Conservation (phyloP, 2,888 invertebrate species). For the Laothoe populi region DNA sequence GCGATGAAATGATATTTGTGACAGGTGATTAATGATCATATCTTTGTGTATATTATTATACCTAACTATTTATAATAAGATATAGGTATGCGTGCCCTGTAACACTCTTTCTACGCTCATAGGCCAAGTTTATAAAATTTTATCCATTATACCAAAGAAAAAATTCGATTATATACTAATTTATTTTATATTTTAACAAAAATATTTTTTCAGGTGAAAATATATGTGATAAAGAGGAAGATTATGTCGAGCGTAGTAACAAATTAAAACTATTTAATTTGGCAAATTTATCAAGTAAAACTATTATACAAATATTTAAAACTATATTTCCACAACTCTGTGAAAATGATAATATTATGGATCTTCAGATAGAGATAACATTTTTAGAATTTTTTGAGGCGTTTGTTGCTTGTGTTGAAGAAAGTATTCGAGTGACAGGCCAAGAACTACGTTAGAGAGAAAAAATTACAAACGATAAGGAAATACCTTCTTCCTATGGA, state of each 20-base stretch:
- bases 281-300: constrained; percentile 63
- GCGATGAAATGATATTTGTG: constrained; percentile 64
- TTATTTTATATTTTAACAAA: background rate
- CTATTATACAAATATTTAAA: constrained; percentile 62
- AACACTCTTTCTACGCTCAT: too few relatives aligned
- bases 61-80: too few relatives aligned
- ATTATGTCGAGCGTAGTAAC: constrained; percentile 28
- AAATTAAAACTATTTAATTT: constrained; percentile 65
- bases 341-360: constrained; percentile 60
- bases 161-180: too few relatives aligned
- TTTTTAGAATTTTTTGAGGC: constrained; percentile 87
- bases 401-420: constrained; percentile 71
- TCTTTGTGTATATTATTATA: too few relatives aligned
- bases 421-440: constrained; percentile 63
- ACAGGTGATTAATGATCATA: too few relatives aligned
- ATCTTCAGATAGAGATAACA: constrained; percentile 80
- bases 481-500: constrained; percentile 29
- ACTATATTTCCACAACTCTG: constrained; percentile 79
- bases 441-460: constrained; percentile 52
- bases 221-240: constrained; percentile 34
- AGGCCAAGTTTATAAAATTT: too few relatives aligned
- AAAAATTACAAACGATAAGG: constrained; percentile 37
- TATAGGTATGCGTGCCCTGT: too few relatives aligned
- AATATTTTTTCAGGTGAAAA: constrained; percentile 46
- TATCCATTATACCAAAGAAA: too few relatives aligned